These are phyloP conservation scores for Nineta flava DNA, from an alignment of 2,888 invertebrate genomes.

Conservation along the genomic window DNA sequence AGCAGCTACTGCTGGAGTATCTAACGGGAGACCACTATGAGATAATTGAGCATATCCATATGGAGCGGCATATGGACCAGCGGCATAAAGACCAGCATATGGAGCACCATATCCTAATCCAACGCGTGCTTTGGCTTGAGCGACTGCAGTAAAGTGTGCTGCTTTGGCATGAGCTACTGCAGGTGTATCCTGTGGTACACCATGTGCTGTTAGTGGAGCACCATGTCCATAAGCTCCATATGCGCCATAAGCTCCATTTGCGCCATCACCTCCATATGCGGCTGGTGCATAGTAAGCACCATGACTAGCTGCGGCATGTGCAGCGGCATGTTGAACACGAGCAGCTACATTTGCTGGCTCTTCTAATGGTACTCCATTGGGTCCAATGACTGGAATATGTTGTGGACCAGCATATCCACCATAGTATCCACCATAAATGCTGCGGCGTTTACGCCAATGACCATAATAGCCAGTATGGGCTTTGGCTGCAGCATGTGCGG, in stretches of 20 bases:
- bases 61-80: constrained; percentile 5
- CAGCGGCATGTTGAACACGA: constrained; percentile 6
- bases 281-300: not conserved
- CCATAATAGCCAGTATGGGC: not conserved
- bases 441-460: constrained; percentile 6
- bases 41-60: not conserved
- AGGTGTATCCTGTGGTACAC: constrained; percentile 14
- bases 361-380: constrained; percentile 8
- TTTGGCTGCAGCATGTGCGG: constrained; percentile 15
- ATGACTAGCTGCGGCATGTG: constrained; percentile 11
- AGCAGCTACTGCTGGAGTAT: constrained; percentile 9
- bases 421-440: constrained; percentile 1
- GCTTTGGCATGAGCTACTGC: constrained; percentile 4
- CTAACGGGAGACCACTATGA: constrained; percentile 3
- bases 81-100: constrained; percentile 4
- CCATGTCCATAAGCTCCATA: constrained; percentile 3
- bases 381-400: constrained; percentile 5
- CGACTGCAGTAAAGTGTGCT: constrained; percentile 12
- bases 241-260: not conserved
- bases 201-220: constrained; percentile 8
- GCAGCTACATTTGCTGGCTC: constrained; percentile 4
- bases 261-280: not conserved
- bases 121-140: too few species aligned
- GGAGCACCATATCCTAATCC: constrained; percentile 8
- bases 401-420: constrained; percentile 11